A percentile compares a stretch with the other conserved stretches of the same genome.
These are phyloP conservation scores for Tinea trinotella DNA, from an alignment of 2,888 invertebrate genomes.

Conservation along the genomic window DNA sequence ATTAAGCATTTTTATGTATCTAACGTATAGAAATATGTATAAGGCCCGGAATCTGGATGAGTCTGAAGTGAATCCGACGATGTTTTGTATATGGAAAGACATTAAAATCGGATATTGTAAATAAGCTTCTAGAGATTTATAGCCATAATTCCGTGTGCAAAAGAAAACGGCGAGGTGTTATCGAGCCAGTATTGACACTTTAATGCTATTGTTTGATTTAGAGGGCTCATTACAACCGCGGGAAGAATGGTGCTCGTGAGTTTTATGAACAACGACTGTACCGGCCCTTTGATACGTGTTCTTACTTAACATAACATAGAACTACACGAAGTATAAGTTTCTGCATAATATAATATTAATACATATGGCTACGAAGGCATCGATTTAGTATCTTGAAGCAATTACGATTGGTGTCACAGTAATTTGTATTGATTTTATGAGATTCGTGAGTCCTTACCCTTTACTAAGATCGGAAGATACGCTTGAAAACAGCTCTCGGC, in stretches of 20 bases:
- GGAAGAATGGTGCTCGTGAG: conserved; percentile 41
- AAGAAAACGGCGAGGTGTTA: conserved; percentile 68
- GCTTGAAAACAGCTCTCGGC: conserved; percentile 20
- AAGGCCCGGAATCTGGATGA: too few species aligned
- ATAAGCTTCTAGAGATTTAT: conserved; percentile 53
- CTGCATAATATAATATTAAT: neutral
- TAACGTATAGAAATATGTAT: neutral
- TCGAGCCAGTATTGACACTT: conserved; percentile 67
- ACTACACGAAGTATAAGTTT: neutral
- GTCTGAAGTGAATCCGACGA: neutral
- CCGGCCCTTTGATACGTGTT: conserved; percentile 8
- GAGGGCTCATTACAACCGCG: conserved; percentile 61
- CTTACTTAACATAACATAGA: neutral
- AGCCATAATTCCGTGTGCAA: conserved; percentile 60
- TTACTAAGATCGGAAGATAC: conserved; percentile 21
- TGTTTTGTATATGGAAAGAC: neutral
- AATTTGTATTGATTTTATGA: conserved; percentile 21
- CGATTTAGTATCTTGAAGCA: conserved; percentile 1
- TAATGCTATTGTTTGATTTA: conserved; percentile 73
- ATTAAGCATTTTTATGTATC: neutral
- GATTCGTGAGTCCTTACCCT: conserved; percentile 20
- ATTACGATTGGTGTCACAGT: conserved; percentile 21
- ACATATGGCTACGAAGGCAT: neutral
- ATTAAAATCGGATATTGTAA: conserved; percentile 37
- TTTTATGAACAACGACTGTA: neutral